These are phyloP conservation scores for Campaea margaritaria DNA, from an alignment of 2,888 invertebrate genomes.

Conservation along the genomic window DNA sequence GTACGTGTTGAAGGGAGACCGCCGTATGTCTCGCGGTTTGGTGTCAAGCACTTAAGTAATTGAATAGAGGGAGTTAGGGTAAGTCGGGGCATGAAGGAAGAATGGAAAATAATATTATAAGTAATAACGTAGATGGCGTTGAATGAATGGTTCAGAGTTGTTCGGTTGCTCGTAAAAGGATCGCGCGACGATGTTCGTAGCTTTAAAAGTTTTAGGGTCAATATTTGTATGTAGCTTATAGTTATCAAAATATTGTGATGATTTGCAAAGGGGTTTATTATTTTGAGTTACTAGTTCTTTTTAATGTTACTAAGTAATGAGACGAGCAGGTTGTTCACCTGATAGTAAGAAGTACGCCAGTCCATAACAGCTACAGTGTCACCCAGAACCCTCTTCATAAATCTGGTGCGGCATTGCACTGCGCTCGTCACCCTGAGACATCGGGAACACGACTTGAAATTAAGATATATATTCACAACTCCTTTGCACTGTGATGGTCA, in stretches of 20 bases:
- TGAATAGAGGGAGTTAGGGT: constrained; percentile 74
- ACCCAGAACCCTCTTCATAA: no score
- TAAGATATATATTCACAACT: no score
- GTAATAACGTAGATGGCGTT: constrained; percentile 40
- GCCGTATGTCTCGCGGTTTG: constrained; percentile 57
- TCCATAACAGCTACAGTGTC: no score
- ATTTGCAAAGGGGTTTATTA: constrained; percentile 7
- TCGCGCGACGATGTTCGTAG: constrained; percentile 24
- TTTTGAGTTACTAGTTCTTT: not conserved
- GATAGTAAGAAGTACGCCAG: no score
- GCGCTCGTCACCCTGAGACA: no score
- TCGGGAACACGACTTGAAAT: no score
- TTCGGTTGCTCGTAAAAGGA: constrained; percentile 55
- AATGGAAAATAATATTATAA: constrained; percentile 78
- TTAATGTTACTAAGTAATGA: no score
- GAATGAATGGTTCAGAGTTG: constrained; percentile 42
- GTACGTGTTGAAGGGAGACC: constrained; percentile 59
- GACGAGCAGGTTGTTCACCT: no score
- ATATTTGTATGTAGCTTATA: no score
- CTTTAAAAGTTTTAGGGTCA: constrained; percentile 17
- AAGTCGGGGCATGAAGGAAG: constrained; percentile 71
- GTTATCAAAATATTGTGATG: constrained; percentile 21
- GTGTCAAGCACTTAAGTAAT: constrained; percentile 81
- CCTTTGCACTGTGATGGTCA: no score
- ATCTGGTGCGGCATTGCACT: no score